phyloP scores from a whole-genome alignment of 2,113 vertebrate species.

The Apteryx mantelli region DNA sequence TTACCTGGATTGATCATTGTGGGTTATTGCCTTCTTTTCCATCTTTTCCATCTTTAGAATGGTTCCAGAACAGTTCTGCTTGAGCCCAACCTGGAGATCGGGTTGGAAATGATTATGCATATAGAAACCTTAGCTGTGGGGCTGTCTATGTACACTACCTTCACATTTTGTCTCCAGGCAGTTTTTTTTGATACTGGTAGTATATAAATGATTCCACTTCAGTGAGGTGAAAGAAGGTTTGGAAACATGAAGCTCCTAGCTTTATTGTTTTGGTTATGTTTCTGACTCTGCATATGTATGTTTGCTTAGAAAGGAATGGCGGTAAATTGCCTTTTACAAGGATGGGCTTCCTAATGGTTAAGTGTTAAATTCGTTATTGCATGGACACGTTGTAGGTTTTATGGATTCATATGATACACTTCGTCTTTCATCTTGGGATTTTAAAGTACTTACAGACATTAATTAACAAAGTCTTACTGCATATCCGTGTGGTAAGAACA shows the following conservation, averaged over 20 bases:
- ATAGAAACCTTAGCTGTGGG: accelerated
- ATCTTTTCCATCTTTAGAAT: not conserved
- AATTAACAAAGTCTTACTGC: not conserved
- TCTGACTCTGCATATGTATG: not conserved
- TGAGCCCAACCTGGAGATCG: not conserved
- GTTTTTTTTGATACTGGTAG: not conserved
- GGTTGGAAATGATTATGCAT: not conserved
- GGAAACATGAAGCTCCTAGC: not conserved
- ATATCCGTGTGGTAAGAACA: not conserved
- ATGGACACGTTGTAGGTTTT: not conserved
- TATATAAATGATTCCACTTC: not conserved
- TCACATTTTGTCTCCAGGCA: not conserved
- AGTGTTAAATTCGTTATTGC: not conserved
- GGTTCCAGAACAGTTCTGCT: not conserved
- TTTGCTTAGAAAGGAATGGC: not conserved
- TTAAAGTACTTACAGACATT: not conserved
- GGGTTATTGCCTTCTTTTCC: not conserved
- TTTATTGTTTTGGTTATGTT: not conserved
- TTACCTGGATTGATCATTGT: not conserved
- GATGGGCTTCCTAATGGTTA: not conserved
- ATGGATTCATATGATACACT: not conserved
- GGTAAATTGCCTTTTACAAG: not conserved
- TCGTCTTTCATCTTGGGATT: not conserved
- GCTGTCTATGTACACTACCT: not conserved
- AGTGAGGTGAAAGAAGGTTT: not conserved